Conservation (phyloP, 1,140 invertebrate genomes). For the Drosophila yakuba region DNA sequence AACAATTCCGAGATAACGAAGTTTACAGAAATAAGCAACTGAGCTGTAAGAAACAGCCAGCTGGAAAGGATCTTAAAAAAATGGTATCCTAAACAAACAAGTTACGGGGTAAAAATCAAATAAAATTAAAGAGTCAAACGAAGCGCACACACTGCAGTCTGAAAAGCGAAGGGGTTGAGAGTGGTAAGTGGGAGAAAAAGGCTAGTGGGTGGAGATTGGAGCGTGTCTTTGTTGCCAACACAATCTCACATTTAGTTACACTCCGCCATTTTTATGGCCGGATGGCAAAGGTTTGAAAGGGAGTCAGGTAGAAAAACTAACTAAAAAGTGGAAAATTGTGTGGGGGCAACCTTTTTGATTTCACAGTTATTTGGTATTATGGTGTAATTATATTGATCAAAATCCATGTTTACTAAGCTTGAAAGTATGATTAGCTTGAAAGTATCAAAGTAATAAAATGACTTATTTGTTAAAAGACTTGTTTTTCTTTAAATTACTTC, state of each 20-base stretch:
- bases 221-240: slow-evolving; percentile 48
- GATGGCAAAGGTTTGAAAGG: slow-evolving; percentile 43
- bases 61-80: slow-evolving; percentile 20
- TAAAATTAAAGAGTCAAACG: slow-evolving; percentile 65
- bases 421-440: no score
- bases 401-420: no score
- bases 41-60: slow-evolving; percentile 20
- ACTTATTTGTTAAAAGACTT: no score
- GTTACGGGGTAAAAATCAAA: slow-evolving; percentile 57
- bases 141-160: slow-evolving; percentile 40
- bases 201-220: slow-evolving; percentile 19
- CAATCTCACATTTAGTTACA: slow-evolving; percentile 20
- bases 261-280: slow-evolving; percentile 37
- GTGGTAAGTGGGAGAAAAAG: slow-evolving; percentile 12
- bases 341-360: slow-evolving; percentile 2
- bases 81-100: slow-evolving; percentile 60
- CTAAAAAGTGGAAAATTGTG: slow-evolving; percentile 10
- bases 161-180: slow-evolving; percentile 3
- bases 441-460: no score
- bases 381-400: no score
- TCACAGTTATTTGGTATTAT: not conserved
- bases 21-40: slow-evolving; percentile 7
- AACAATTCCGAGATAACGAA: slow-evolving; percentile 25
- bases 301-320: slow-evolving; percentile 36
- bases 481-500: no score